Evolutionary conservation across 2,113 vertebrate species (phyloP).

Genomic region (Sebastes schlegelii): DNA sequence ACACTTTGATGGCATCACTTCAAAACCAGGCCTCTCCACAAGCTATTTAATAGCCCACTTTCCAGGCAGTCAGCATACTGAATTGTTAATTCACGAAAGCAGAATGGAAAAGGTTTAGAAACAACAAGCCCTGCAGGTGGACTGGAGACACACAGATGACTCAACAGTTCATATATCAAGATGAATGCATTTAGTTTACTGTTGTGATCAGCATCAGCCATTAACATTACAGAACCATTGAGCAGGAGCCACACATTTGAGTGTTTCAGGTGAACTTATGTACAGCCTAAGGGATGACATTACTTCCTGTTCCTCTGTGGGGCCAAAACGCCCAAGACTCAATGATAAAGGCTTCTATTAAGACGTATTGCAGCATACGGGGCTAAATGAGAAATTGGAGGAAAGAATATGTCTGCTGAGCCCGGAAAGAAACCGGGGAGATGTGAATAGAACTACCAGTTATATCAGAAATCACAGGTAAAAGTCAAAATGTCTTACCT

Average conservation of each 20-base stretch:
- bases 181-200: conserved; percentile 21
- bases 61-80: conserved; percentile 36
- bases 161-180: conserved; percentile 5
- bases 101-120: conserved; percentile 28
- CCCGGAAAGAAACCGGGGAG: neutral
- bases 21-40: conserved; percentile 3
- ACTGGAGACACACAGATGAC: conserved; percentile 18
- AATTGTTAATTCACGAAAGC: conserved; percentile 22
- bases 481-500: conserved; percentile 44
- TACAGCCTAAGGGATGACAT: neutral
- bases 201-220: conserved; percentile 15
- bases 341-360: neutral
- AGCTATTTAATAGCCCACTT: conserved; percentile 29
- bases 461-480: neutral
- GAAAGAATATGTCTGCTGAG: neutral
- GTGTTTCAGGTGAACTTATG: conserved; percentile 1
- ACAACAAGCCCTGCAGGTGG: conserved; percentile 5
- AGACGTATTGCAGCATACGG: neutral
- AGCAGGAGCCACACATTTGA: neutral
- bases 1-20: conserved; percentile 7
- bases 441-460: neutral
- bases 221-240: conserved; percentile 1
- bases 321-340: neutral
- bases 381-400: neutral
- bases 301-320: conserved; percentile 52